These are phyloP conservation scores for Lepilemur septentrionalis DNA, from an alignment of 2,797 vertebrate genomes.

Conservation along the genomic window DNA sequence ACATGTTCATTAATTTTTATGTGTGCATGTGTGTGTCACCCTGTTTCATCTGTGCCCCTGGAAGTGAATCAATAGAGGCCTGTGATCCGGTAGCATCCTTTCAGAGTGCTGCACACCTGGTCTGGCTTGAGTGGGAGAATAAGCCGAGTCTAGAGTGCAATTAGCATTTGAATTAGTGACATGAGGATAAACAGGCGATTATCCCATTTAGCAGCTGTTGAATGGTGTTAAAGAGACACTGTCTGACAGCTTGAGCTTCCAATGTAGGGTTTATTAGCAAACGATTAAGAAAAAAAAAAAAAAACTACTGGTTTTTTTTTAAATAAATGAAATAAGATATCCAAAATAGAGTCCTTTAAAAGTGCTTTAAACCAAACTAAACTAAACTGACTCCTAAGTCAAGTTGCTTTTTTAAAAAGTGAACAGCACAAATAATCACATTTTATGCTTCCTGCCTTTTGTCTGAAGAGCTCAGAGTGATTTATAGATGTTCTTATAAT, in stretches of 20 bases:
- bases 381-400: conserved; percentile 21
- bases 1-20: background rate
- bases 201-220: conserved; percentile 84
- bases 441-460: conserved; percentile 52
- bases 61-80: background rate
- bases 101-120: conserved; percentile 63
- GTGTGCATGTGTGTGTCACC: background rate
- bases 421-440: conserved; percentile 34
- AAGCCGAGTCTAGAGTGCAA: conserved; percentile 72
- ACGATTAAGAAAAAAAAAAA: conserved; percentile 30
- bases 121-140: conserved; percentile 52
- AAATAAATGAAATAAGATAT: conserved; percentile 45
- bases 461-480: background rate
- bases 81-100: conserved; percentile 46
- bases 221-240: conserved; percentile 74
- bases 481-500: background rate
- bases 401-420: conserved; percentile 35
- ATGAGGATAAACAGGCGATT: conserved; percentile 82
- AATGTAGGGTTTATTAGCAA: conserved; percentile 63
- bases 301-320: background rate
- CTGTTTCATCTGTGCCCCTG: background rate
- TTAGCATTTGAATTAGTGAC: conserved; percentile 85
- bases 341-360: conserved; percentile 34
- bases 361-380: conserved; percentile 30
- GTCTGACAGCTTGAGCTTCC: conserved; percentile 69